These are phyloP conservation scores for Molothrus ater DNA, from an alignment of 2,797 vertebrate genomes.

Conservation along the genomic window DNA sequence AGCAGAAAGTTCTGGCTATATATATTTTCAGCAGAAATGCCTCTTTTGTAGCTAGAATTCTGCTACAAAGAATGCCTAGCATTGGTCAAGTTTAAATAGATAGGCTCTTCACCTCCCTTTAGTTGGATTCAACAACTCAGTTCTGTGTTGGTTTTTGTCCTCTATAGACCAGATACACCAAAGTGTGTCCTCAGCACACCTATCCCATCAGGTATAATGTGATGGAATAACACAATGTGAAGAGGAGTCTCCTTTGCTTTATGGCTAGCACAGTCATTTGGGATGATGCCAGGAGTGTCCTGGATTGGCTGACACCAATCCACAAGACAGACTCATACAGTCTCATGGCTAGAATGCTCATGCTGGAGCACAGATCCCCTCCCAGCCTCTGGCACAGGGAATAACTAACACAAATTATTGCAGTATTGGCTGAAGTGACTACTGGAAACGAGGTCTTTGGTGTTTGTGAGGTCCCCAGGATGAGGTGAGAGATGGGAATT, in stretches of 20 bases:
- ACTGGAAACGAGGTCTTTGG: neutral
- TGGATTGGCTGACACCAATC: neutral
- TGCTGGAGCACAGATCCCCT: fast-evolving
- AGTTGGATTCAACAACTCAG: neutral
- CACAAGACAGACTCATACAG: fast-evolving
- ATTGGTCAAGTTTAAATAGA: neutral
- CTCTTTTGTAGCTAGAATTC: neutral
- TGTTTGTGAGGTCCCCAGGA: no score
- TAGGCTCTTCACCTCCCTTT: neutral
- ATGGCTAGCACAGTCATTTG: neutral
- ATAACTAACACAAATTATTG: neutral
- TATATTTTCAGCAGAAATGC: neutral
- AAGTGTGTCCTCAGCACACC: neutral
- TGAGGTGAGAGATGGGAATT: no score
- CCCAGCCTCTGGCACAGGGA: neutral
- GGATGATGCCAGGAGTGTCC: neutral
- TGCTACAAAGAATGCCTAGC: neutral
- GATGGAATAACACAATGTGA: no score
- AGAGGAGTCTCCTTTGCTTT: neutral
- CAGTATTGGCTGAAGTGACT: neutral
- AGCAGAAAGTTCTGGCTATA: neutral
- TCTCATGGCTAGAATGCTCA: fast-evolving
- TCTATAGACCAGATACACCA: neutral
- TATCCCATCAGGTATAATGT: neutral
- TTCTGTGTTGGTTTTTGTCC: neutral